A percentile compares a stretch with the other conserved stretches of the same genome.
Evolutionary conservation across 2,113 vertebrate genomes (phyloP).

Genomic region (Siphamia tubifer): DNA sequence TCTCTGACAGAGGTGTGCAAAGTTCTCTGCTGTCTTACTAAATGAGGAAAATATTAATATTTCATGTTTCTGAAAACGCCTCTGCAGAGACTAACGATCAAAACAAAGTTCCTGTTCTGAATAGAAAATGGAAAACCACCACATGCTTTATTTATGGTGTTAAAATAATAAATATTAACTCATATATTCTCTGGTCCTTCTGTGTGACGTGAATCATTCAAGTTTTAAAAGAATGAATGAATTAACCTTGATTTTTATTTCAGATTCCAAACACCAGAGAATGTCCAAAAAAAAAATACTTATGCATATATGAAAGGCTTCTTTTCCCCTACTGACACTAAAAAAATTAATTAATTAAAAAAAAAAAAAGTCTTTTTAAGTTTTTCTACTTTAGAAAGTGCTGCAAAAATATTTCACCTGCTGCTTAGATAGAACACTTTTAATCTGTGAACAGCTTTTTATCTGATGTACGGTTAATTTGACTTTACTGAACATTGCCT

Average conservation of each 20-base stretch:
- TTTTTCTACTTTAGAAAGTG: neutral
- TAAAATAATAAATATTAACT: no score
- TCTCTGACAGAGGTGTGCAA: neutral
- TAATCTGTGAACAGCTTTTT: neutral
- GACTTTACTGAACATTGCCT: neutral
- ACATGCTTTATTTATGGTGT: neutral
- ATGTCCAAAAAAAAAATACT: neutral
- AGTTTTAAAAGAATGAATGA: no score
- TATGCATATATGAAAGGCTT: neutral
- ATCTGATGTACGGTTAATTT: neutral
- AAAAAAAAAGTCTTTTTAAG: neutral
- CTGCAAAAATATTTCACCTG: neutral
- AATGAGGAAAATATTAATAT: constrained; percentile 41
- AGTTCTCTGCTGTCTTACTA: constrained; percentile 17
- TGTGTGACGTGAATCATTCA: no score
- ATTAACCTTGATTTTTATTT: neutral
- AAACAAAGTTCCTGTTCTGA: neutral
- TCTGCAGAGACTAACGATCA: constrained; percentile 23
- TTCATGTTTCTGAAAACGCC: constrained; percentile 17
- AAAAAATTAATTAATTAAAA: no score
- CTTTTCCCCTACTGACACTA: neutral
- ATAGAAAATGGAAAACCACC: constrained; percentile 5
- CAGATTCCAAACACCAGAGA: neutral
- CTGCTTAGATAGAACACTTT: neutral
- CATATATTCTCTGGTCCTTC: no score